Conservation (phyloP, 92 coral and sea anemone species). For the Palythoa grandis region DNA sequence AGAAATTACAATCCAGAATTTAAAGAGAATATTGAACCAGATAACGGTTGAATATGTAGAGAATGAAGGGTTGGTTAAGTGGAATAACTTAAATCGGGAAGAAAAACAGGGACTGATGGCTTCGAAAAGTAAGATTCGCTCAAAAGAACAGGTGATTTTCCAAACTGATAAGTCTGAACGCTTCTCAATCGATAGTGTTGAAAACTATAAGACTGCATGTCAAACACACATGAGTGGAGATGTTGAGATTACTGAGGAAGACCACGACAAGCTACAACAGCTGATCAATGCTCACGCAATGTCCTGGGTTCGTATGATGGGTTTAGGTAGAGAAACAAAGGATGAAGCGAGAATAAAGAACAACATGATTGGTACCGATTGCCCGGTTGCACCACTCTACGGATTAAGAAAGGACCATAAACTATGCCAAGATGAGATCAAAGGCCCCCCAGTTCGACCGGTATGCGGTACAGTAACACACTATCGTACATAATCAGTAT, state of each 20-base stretch:
- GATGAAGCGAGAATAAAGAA: constrained; percentile 24
- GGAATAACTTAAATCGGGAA: background rate
- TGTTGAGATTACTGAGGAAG: constrained; percentile 3
- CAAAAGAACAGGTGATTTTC: constrained; percentile 23
- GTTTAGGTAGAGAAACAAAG: constrained; percentile 16
- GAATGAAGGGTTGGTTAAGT: too few relatives aligned
- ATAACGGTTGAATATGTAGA: too few relatives aligned
- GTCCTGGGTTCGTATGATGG: constrained; percentile 22
- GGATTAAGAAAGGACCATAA: constrained; percentile 38
- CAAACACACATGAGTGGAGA: constrained; percentile 30
- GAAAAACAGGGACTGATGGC: constrained; percentile 46
- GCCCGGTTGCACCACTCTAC: constrained; percentile 36
- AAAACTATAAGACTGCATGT: constrained; percentile 42
- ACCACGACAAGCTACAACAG: constrained; percentile 34
- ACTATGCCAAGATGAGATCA: background rate
- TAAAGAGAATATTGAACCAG: background rate
- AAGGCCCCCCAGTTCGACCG: background rate
- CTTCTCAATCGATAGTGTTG: constrained; percentile 50
- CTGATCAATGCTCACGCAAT: too few relatives aligned
- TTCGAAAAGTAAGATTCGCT: background rate
- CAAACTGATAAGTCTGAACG: constrained; percentile 55
- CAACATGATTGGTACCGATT: constrained; percentile 5
- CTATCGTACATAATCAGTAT: background rate
- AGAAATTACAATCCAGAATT: constrained; percentile 24
- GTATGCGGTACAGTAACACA: background rate